Evolutionary conservation across 1,140 invertebrate genomes (phyloP).

Genomic region (Drosophila rufa): DNA sequence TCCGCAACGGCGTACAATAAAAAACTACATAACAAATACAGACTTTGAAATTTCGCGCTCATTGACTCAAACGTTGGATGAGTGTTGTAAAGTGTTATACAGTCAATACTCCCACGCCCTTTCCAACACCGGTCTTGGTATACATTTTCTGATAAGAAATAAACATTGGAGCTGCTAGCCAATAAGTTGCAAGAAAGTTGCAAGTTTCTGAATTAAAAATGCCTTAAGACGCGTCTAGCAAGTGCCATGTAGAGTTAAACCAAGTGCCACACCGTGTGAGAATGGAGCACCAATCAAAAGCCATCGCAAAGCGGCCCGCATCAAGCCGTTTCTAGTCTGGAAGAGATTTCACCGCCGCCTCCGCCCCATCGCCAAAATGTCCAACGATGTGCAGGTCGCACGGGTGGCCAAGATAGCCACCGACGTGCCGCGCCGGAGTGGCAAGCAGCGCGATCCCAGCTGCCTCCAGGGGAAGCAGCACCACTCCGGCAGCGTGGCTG

Average conservation of each 20-base stretch:
- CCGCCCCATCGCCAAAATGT: conserved; percentile 50
- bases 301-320: conserved; percentile 15
- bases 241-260: conserved; percentile 34
- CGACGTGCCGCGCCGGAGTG: conserved; percentile 51
- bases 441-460: conserved; percentile 39
- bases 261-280: conserved; percentile 38
- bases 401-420: conserved; percentile 69
- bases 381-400: conserved; percentile 83
- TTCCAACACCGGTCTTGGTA: conserved; percentile 49
- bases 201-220: conserved; percentile 69
- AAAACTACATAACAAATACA: not conserved
- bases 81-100: conserved; percentile 10
- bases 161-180: conserved; percentile 24
- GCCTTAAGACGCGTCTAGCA: conserved; percentile 39
- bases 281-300: conserved; percentile 68
- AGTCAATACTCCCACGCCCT: not conserved
- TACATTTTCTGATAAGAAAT: conserved; percentile 78
- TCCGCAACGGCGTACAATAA: conserved; percentile 50
- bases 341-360: not conserved
- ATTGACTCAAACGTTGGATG: not conserved
- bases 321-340: conserved; percentile 30
- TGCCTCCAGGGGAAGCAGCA: conserved; percentile 44
- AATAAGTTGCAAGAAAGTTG: conserved; percentile 4
- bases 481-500: conserved; percentile 33
- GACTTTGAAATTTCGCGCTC: not conserved